Conservation (phyloP, 2,113 vertebrate species). For the Chitala chitala region DNA sequence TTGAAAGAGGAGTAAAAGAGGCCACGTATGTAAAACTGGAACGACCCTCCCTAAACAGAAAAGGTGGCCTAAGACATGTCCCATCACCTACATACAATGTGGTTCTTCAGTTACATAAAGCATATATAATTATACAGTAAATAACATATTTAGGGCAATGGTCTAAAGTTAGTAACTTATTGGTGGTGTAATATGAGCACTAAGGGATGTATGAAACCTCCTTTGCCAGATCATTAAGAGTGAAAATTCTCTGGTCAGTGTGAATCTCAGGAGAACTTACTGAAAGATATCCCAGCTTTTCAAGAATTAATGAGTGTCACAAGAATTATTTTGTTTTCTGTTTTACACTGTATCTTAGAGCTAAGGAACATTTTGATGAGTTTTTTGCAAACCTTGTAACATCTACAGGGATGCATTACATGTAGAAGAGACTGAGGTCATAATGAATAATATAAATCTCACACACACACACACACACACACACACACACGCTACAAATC, state of each 20-base stretch:
- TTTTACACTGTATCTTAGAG: slow-evolving; percentile 24
- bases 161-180: slow-evolving; percentile 21
- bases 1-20: too few species aligned
- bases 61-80: too few species aligned
- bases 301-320: slow-evolving; percentile 25
- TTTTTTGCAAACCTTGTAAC: not conserved
- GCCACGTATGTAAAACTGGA: too few species aligned
- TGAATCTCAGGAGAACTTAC: not conserved
- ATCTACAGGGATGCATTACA: not conserved
- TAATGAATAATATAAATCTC: not conserved
- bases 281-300: not conserved
- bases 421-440: not conserved
- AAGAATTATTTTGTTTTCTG: slow-evolving; percentile 26
- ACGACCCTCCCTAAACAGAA: too few species aligned
- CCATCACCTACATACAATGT: not conserved
- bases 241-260: slow-evolving; percentile 21
- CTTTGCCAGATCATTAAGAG: slow-evolving; percentile 27
- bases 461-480: slow-evolving; percentile 2
- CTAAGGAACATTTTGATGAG: not conserved
- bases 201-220: not conserved
- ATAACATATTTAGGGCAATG: slow-evolving; percentile 16
- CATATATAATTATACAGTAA: too few species aligned
- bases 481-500: not conserved
- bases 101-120: not conserved
- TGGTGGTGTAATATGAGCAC: slow-evolving; percentile 13